phyloP scores from a whole-genome alignment of 2,888 invertebrate genomes.

The Platypus cylindrus region DNA sequence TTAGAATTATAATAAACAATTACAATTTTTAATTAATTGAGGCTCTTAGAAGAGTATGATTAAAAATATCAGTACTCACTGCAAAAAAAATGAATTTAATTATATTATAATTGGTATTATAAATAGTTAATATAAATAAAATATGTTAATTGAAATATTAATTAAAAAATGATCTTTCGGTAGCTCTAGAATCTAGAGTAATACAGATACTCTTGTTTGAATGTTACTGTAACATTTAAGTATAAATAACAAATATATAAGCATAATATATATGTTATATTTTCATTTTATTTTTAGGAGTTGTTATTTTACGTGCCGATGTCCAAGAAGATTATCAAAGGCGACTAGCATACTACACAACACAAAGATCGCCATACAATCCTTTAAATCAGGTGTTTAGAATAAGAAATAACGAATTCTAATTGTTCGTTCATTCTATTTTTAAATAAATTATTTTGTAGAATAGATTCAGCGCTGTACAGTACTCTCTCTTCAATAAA shows the following conservation, averaged over 20 bases:
- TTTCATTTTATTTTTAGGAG: slow-evolving; percentile 39
- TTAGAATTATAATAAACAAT: too few relatives aligned
- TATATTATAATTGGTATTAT: too few relatives aligned
- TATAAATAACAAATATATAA: too few relatives aligned
- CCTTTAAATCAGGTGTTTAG: slow-evolving; percentile 43
- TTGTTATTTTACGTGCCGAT: slow-evolving; percentile 72
- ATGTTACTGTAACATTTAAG: too few relatives aligned
- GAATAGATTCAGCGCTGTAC: slow-evolving; percentile 12
- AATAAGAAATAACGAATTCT: slow-evolving; percentile 32
- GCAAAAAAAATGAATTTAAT: too few relatives aligned
- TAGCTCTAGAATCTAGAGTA: too few relatives aligned
- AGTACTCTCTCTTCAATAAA: slow-evolving; percentile 11
- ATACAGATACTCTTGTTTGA: too few relatives aligned
- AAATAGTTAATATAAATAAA: too few relatives aligned
- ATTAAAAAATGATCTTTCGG: too few relatives aligned
- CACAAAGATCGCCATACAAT: slow-evolving; percentile 35
- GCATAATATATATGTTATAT: too few relatives aligned
- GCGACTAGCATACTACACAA: slow-evolving; percentile 29
- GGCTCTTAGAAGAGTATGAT: neutral
- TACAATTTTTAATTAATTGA: neutral
- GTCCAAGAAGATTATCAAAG: slow-evolving; percentile 46
- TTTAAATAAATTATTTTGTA: slow-evolving; percentile 16
- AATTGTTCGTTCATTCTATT: slow-evolving; percentile 4
- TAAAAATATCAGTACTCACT: too few relatives aligned
- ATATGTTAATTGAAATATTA: too few relatives aligned